Evolutionary conservation across 2,113 vertebrate species (phyloP).

Genomic region (Archilochus colubris): DNA sequence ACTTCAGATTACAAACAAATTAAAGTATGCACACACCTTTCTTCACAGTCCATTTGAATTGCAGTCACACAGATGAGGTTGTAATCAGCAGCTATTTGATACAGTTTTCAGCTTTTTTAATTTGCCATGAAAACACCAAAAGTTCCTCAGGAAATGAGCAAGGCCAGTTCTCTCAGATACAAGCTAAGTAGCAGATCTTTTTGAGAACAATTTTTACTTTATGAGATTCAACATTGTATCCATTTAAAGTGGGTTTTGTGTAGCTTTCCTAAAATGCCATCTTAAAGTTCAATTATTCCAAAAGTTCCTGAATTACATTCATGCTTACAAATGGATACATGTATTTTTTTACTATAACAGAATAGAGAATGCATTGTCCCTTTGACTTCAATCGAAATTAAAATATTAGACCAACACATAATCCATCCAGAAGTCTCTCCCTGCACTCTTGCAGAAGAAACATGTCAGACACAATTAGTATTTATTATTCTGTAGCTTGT

Average conservation of each 20-base stretch:
- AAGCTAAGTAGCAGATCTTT: not conserved
- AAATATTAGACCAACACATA: not conserved
- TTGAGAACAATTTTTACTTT: not conserved
- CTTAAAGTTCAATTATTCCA: not conserved
- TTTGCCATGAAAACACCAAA: fast-evolving
- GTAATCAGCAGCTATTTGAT: not conserved
- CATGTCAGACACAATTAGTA: not conserved
- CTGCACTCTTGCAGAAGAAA: not conserved
- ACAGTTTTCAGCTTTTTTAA: not conserved
- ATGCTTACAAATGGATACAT: not conserved
- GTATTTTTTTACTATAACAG: not conserved
- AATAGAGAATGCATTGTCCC: not conserved
- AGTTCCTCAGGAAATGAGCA: not conserved
- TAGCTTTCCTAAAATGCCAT: not conserved
- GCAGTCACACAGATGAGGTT: not conserved
- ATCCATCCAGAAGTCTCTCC: not conserved
- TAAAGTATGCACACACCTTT: not conserved
- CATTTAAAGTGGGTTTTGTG: not conserved
- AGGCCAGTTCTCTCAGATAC: not conserved
- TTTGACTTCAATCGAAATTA: not conserved
- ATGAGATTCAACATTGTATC: not conserved
- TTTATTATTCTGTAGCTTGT: not conserved
- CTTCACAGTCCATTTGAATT: not conserved
- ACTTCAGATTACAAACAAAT: not conserved
- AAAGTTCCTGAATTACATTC: not conserved